Conservation (phyloP, 2,797 vertebrate species). For the Protonibea diacanthus region DNA sequence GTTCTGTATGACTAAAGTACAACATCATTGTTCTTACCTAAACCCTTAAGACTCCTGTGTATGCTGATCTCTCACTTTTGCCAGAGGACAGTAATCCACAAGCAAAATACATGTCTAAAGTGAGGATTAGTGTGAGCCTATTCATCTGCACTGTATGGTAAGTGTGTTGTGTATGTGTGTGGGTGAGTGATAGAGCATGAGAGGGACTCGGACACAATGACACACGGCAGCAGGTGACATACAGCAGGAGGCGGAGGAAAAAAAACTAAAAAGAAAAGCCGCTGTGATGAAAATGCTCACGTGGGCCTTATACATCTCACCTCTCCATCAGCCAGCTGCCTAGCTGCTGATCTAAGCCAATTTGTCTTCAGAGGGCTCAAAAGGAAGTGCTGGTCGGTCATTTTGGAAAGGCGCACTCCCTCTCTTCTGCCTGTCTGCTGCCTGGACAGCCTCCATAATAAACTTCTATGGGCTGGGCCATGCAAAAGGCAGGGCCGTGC, state of each 20-base stretch:
- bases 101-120: constrained; percentile 63
- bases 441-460: constrained; percentile 65
- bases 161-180: constrained; percentile 54
- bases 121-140: constrained; percentile 67
- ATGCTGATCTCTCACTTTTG: constrained; percentile 66
- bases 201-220: constrained; percentile 60
- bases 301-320: constrained; percentile 68
- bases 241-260: constrained; percentile 23
- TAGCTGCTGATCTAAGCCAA: constrained; percentile 72
- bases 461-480: constrained; percentile 62
- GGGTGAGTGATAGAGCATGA: constrained; percentile 60
- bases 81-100: constrained; percentile 67
- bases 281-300: constrained; percentile 72
- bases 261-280: constrained; percentile 38
- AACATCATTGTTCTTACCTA: constrained; percentile 60
- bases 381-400: constrained; percentile 66
- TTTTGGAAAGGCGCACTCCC: constrained; percentile 58
- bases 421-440: constrained; percentile 47
- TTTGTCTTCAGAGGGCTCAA: constrained; percentile 74
- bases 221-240: constrained; percentile 71
- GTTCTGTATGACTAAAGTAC: constrained; percentile 39
- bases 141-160: constrained; percentile 46
- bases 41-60: constrained; percentile 52
- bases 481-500: constrained; percentile 35
- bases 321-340: constrained; percentile 77